A percentile compares a stretch with the other conserved stretches of the same genome.
Conservation (phyloP, 2,797 vertebrate species). For the Cheirogaleus major region DNA sequence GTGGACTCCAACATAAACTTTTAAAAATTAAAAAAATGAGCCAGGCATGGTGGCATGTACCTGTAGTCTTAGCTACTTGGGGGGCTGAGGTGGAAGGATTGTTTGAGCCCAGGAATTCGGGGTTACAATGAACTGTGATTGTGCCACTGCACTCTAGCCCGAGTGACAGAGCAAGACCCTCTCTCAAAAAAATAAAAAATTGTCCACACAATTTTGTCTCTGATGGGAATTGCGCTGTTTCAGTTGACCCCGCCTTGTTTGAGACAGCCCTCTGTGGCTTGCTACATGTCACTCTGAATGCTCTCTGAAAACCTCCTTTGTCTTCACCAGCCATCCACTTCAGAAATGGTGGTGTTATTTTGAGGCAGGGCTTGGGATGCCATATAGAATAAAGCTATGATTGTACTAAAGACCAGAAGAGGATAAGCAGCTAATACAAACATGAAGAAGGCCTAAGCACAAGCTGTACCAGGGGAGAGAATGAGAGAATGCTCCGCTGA, state of each 20-base stretch:
- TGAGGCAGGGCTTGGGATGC: constrained; percentile 61
- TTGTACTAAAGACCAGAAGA: constrained; percentile 62
- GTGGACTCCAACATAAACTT: background rate
- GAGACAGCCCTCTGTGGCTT: constrained; percentile 53
- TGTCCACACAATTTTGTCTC: constrained; percentile 47
- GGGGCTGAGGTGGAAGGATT: background rate
- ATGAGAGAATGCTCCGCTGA: background rate
- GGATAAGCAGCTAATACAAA: constrained; percentile 68
- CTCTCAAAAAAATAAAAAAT: background rate
- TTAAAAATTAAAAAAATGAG: background rate
- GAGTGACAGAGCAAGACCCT: background rate
- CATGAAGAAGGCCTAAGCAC: constrained; percentile 62
- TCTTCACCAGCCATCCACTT: constrained; percentile 64
- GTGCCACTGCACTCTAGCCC: background rate
- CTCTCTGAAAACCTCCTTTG: constrained; percentile 75
- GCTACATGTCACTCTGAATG: constrained; percentile 46
- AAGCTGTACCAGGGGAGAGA: constrained; percentile 61
- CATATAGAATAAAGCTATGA: constrained; percentile 73
- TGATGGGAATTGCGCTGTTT: constrained; percentile 41
- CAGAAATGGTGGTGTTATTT: constrained; percentile 68
- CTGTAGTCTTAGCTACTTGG: background rate
- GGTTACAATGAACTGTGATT: background rate
- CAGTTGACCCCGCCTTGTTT: background rate
- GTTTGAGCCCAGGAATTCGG: background rate
- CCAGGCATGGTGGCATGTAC: background rate